Evolutionary conservation across 1,140 invertebrate genomes (phyloP).

Genomic region (Eriosoma lanigerum): DNA sequence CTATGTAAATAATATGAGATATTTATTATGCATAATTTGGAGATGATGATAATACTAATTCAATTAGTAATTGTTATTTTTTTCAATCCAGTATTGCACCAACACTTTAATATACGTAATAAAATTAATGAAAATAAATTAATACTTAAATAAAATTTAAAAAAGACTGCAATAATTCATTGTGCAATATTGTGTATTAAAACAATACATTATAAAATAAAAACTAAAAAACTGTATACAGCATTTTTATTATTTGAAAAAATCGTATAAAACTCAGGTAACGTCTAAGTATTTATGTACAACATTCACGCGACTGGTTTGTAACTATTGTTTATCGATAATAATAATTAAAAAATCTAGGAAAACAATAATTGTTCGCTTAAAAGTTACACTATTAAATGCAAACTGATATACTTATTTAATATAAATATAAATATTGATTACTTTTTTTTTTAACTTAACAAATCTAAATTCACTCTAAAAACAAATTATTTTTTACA

Average conservation of each 20-base stretch:
- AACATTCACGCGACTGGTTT: conserved; percentile 46
- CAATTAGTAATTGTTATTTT: neutral
- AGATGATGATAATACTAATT: conserved; percentile 43
- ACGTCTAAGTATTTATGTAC: conserved; percentile 51
- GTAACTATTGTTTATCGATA: conserved; percentile 35
- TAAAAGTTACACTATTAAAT: conserved; percentile 48
- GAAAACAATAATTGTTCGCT: conserved; percentile 51
- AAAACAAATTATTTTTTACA: conserved; percentile 39
- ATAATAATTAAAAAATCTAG: conserved; percentile 51
- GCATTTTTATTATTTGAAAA: conserved; percentile 45
- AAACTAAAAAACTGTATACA: conserved; percentile 46
- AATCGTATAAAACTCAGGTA: conserved; percentile 51
- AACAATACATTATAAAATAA: conserved; percentile 44
- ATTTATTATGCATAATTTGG: conserved; percentile 31
- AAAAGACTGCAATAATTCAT: conserved; percentile 17
- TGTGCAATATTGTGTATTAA: conserved; percentile 43
- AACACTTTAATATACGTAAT: conserved; percentile 36
- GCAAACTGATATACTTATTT: conserved; percentile 47
- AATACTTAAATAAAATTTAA: conserved; percentile 34
- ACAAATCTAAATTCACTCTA: conserved; percentile 32
- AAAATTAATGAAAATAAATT: conserved; percentile 37
- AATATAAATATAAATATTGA: conserved; percentile 34
- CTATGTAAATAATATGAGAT: conserved; percentile 19
- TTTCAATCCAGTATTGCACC: conserved; percentile 39
- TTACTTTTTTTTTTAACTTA: conserved; percentile 9